Percentiles rank a stretch among this genome's conserved stretches.
phyloP scores from a whole-genome alignment of 1,140 invertebrate genomes.

The Caenorhabditis elegans region WBcel235 BX284602.5:5792501-5793000 shows the following conservation, averaged over 20 bases:
- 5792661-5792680: not conserved
- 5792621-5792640: not conserved
- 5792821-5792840: slow-evolving; percentile 56
- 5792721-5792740: not conserved
- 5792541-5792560: not conserved
- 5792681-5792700: too few species aligned
- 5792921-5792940: slow-evolving; percentile 60
- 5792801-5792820: slow-evolving; percentile 58
- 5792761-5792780: too few species aligned
- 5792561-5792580: not conserved
- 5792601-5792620: not conserved
- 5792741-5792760: not conserved
- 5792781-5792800: slow-evolving; percentile 44
- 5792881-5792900: slow-evolving; percentile 61
- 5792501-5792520: slow-evolving; percentile 18
- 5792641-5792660: slow-evolving; percentile 2
- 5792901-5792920: slow-evolving; percentile 55
- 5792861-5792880: slow-evolving; percentile 62
- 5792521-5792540: slow-evolving; percentile 8
- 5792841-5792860: slow-evolving; percentile 51
- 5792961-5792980: slow-evolving; percentile 47
- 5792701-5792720: too few species aligned
- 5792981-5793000: not conserved
- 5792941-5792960: slow-evolving; percentile 64
- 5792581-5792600: not conserved